Percentiles rank a stretch among this genome's conserved stretches.
These are phyloP conservation scores for Calidris pygmaea DNA, from an alignment of 2,113 vertebrate genomes.

Conservation along the genomic window DNA sequence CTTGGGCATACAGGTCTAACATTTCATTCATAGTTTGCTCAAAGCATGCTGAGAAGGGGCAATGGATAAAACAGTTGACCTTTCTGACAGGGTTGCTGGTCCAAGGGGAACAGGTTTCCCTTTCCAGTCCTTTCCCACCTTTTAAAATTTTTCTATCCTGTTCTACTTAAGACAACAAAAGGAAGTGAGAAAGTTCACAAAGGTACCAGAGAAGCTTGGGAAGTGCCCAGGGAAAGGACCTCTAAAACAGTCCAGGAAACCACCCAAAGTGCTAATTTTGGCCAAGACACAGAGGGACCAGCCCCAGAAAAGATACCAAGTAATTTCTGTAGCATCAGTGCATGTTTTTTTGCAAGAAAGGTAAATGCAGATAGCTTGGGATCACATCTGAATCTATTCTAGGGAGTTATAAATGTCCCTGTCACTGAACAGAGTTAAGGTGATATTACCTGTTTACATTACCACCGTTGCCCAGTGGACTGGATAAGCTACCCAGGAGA, in stretches of 20 bases:
- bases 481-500: background rate
- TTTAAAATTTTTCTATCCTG: background rate
- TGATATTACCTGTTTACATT: background rate
- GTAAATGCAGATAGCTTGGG: background rate
- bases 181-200: background rate
- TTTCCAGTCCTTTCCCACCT: background rate
- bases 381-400: background rate
- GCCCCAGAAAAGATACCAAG: background rate
- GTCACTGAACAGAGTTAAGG: background rate
- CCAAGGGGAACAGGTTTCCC: background rate
- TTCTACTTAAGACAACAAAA: background rate
- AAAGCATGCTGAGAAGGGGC: background rate
- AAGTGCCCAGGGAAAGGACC: background rate
- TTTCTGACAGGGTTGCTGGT: background rate
- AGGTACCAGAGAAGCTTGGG: background rate
- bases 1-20: background rate
- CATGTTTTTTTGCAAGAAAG: background rate
- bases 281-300: background rate
- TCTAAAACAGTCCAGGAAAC: background rate
- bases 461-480: background rate
- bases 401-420: background rate
- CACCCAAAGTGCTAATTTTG: background rate
- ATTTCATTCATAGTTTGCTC: background rate
- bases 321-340: background rate
- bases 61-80: background rate